Evolutionary conservation across 2,888 invertebrate species (phyloP), one percentile per base, ranked within the genome.

Genomic region (Torymus auratus): DNA sequence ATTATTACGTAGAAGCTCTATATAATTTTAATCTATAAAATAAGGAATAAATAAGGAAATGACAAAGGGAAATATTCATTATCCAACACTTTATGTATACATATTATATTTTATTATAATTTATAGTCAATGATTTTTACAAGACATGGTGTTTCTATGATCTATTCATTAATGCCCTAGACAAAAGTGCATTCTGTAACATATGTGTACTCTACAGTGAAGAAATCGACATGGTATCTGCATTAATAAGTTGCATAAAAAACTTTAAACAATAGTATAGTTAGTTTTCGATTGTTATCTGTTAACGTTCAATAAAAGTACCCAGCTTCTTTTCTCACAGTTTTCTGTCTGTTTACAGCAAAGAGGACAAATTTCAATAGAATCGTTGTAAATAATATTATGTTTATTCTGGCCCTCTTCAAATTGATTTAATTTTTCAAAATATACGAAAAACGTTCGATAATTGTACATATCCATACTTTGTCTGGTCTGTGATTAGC

Each of bases 271-370:
- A 20, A 67, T 52, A 60, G 20, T 28, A 2, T 28, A 28, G 28
- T 7, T 28, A 61, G 17, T 58, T 64, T 73, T 14, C 56, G 41
- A 20, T 41, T 17, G 17, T 28, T 62, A 58, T 50, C 28, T 5
- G 13, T 41, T 53, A 60, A 61, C 28, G 67, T 72, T 72, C 72
- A 72, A 72, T n/a, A 53, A 72, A 78, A 78, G 72, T 65, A 78
- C 52, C 41, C 12, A 14, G 41, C 20, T 72, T 67, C 65, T 60
- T 56, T 67, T 60, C 60, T 60, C 17, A 5, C 14, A 28, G 71
- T 58, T 53, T 20, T 60, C 53, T 58, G 53, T 52, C 14, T 64
- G 41, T 64, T 52, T 11, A 50, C 23, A 55, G 28, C 15, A 53
- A 14, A 52, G 23, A 72, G 62, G 28, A 28, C 3, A 15, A 10